Conservation (phyloP, 2,888 invertebrate species). For the Teinopalpus imperialis region DNA sequence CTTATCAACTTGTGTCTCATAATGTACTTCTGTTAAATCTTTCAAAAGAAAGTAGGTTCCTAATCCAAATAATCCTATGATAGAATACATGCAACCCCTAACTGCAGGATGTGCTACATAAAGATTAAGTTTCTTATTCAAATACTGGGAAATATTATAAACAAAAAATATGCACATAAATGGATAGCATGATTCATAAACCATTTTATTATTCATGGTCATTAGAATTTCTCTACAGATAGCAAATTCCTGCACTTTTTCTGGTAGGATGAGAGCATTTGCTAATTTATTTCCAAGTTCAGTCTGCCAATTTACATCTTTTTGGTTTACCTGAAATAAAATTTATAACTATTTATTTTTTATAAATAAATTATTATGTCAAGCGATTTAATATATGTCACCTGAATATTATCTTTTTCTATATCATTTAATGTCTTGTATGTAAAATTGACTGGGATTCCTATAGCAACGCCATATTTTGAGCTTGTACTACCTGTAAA, state of each 20-base stretch:
- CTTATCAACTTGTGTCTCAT: constrained; percentile 84
- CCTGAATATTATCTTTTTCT: constrained; percentile 80
- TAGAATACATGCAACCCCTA: constrained; percentile 72
- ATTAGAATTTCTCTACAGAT: constrained; percentile 88
- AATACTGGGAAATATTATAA: constrained; percentile 72
- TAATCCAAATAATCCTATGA: constrained; percentile 79
- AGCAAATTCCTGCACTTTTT: constrained; percentile 90
- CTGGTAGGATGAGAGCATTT: constrained; percentile 86
- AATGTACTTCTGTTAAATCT: constrained; percentile 84
- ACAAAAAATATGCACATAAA: constrained; percentile 67
- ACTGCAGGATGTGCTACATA: constrained; percentile 75
- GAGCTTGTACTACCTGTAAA: constrained; percentile 73
- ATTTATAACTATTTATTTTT: constrained; percentile 6
- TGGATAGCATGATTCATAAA: constrained; percentile 80
- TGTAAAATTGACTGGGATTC: constrained; percentile 87
- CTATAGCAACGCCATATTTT: constrained; percentile 85
- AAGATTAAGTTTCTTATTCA: constrained; percentile 81
- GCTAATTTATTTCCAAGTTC: constrained; percentile 83
- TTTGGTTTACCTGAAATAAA: constrained; percentile 79
- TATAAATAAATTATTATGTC: too few species aligned
- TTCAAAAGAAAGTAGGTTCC: constrained; percentile 84
- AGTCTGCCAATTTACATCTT: constrained; percentile 84
- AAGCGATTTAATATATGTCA: too few species aligned
- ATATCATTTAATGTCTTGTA: constrained; percentile 81
- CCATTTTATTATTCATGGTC: constrained; percentile 80